Percentiles rank a stretch among this genome's conserved stretches.
These are phyloP conservation scores for Philonicus albiceps DNA, from an alignment of 2,888 invertebrate species.

Conservation along the genomic window DNA sequence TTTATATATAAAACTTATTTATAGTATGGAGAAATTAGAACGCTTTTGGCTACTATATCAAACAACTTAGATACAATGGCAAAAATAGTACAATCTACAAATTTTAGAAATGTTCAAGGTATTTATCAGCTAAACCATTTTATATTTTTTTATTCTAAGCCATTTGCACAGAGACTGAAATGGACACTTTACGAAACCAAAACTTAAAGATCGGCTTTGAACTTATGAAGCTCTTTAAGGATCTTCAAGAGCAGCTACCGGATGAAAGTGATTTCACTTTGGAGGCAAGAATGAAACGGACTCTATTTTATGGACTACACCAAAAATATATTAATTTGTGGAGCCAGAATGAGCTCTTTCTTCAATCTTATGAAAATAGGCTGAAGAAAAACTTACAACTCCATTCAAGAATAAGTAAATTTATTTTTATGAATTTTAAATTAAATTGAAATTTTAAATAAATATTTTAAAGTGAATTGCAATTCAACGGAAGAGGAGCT, in stretches of 20 bases:
- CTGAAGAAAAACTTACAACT: conserved; percentile 61
- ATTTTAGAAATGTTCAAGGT: conserved; percentile 60
- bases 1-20: conserved; percentile 37
- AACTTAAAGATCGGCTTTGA: conserved; percentile 60
- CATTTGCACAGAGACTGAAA: conserved; percentile 57
- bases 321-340: conserved; percentile 61
- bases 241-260: conserved; percentile 59
- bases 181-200: conserved; percentile 59
- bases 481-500: conserved; percentile 63
- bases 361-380: conserved; percentile 60
- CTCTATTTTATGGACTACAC: conserved; percentile 60
- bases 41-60: conserved; percentile 57
- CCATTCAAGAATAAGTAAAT: conserved; percentile 62
- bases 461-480: conserved; percentile 55
- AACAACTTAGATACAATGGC: conserved; percentile 60
- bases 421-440: background rate
- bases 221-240: conserved; percentile 59
- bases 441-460: background rate
- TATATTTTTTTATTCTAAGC: background rate
- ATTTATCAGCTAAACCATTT: background rate
- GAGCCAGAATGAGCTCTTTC: conserved; percentile 60
- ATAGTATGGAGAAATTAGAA: conserved; percentile 60
- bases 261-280: conserved; percentile 58
- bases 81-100: conserved; percentile 59
- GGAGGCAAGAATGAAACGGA: conserved; percentile 62